A percentile compares a stretch with the other conserved stretches of the same genome.
These are phyloP conservation scores for Eurytoma californica DNA, from an alignment of 2,888 invertebrate genomes.

Conservation along the genomic window DNA sequence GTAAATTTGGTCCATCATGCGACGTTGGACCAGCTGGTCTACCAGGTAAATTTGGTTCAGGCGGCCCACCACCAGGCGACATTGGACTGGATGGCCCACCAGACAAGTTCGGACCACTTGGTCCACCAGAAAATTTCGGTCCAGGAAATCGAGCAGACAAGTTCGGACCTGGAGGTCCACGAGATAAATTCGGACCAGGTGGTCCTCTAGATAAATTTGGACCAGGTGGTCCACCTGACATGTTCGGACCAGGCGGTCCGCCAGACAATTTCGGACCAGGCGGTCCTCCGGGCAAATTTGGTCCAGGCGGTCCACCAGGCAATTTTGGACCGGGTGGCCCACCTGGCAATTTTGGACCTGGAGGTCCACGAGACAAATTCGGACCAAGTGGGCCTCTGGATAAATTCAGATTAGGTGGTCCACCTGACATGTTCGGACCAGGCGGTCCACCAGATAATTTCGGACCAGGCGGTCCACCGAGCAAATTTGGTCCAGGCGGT, in stretches of 20 bases:
- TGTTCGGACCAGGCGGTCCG: slow-evolving; percentile 10
- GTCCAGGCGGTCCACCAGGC: not conserved
- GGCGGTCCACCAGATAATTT: slow-evolving; percentile 7
- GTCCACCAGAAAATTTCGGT: not conserved
- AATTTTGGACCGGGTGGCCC: slow-evolving; percentile 17
- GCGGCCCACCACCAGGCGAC: not conserved
- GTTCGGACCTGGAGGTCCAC: not conserved
- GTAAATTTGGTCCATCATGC: too few relatives aligned
- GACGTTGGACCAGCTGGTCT: not conserved
- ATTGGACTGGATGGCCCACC: not conserved
- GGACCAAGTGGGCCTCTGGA: slow-evolving; percentile 17
- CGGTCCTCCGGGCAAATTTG: slow-evolving; percentile 33
- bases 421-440: not conserved
- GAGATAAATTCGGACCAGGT: not conserved
- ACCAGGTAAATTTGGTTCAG: not conserved
- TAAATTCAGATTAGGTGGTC: not conserved
- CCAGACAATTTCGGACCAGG: slow-evolving; percentile 11
- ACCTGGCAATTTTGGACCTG: not conserved
- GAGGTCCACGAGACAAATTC: not conserved
- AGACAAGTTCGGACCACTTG: not conserved
- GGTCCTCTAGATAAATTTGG: slow-evolving; percentile 4
- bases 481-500: not conserved
- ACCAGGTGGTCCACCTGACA: slow-evolving; percentile 27
- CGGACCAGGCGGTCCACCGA: slow-evolving; percentile 12
- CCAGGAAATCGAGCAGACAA: not conserved